phyloP scores from a whole-genome alignment of 2,113 vertebrate genomes.

The Anser brachyrhynchus region DNA sequence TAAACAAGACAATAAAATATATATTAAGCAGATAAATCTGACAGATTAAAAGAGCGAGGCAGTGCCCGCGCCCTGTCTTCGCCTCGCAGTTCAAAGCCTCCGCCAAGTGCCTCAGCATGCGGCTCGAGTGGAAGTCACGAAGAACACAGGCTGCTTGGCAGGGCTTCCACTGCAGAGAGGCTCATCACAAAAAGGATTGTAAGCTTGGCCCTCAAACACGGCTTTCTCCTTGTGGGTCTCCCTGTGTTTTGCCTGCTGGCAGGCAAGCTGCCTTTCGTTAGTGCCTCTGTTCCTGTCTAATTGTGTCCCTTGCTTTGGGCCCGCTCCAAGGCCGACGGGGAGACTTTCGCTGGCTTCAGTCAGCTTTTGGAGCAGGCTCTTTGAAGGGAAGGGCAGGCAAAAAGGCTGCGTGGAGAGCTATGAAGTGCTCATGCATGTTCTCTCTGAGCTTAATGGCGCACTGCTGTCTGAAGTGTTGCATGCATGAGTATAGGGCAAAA shows the following conservation, averaged over 20 bases:
- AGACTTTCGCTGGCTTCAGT: not conserved
- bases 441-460: not conserved
- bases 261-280: constrained; percentile 9
- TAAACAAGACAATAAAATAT: not conserved
- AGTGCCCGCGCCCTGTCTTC: not conserved
- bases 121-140: not conserved
- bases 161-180: accelerated
- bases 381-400: not conserved
- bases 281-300: not conserved
- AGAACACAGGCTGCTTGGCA: not conserved
- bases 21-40: not conserved
- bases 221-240: not conserved
- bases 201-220: not conserved
- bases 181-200: not conserved
- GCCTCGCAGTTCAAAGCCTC: not conserved
- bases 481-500: not conserved
- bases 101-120: not conserved
- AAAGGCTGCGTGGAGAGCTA: not conserved
- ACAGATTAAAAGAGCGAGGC: not conserved
- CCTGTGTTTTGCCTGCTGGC: not conserved
- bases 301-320: not conserved
- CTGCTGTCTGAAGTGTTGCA: not conserved
- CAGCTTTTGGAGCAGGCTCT: not conserved
- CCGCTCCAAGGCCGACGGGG: not conserved
- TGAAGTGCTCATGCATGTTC: not conserved